A percentile compares a stretch with the other conserved stretches of the same genome.
Evolutionary conservation across 2,888 invertebrate genomes (phyloP).

Genomic region (Rhagium mordax): DNA sequence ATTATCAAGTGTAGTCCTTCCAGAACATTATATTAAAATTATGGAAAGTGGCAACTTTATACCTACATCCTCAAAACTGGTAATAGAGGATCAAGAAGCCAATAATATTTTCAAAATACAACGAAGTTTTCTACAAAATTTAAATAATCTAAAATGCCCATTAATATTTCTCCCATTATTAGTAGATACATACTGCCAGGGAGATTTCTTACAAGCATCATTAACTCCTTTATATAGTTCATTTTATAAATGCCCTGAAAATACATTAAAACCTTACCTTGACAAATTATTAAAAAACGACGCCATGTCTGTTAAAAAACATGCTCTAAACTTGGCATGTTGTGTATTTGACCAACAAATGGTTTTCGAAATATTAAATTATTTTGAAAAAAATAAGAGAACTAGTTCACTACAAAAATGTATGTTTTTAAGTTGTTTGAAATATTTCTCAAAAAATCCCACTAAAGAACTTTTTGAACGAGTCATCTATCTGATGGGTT

Average conservation of each 20-base stretch:
- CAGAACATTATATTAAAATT: constrained; percentile 5
- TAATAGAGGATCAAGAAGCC: not conserved
- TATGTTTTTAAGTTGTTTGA: not conserved
- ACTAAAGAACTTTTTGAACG: not conserved
- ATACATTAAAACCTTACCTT: not conserved
- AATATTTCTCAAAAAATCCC: constrained; percentile 17
- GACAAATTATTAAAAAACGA: not conserved
- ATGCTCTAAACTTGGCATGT: not conserved
- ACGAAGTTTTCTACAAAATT: not conserved
- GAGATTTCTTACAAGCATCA: constrained; percentile 12
- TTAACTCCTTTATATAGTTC: constrained; percentile 1
- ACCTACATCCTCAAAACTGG: constrained; percentile 14
- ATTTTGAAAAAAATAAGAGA: not conserved
- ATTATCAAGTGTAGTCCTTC: not conserved
- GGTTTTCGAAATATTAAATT: not conserved
- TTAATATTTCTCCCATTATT: not conserved
- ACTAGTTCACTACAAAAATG: constrained; percentile 7
- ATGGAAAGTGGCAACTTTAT: constrained; percentile 11
- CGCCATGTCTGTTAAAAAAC: constrained; percentile 21
- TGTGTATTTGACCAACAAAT: not conserved
- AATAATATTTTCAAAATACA: not conserved
- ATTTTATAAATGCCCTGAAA: constrained; percentile 7
- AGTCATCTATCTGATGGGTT: not conserved
- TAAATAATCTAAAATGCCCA: not conserved
- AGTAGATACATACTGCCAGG: constrained; percentile 17